Base-by-base conservation (phyloP, 2,797 vertebrate species). In the Ctenochaetus hawaiiensis region DNA sequence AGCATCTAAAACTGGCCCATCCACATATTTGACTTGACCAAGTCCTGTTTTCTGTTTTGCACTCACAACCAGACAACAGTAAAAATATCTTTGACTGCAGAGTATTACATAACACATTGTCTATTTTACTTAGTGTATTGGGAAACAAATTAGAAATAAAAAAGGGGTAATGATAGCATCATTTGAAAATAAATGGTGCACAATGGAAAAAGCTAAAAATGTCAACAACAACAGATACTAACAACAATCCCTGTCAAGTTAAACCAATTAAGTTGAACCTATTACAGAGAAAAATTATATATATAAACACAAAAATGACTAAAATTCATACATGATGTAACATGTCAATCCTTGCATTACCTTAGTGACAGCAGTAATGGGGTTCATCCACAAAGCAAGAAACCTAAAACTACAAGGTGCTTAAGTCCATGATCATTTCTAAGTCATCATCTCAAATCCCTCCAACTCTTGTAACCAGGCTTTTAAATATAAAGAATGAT, bases 141-240 rank as follows among this genome's bases (percentile, higher is more conserved):
- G 60, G 69, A 83, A 75, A 82, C 69, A 69, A 79, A 67, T n/a
- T n/a, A 26, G 47, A 34, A 34, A 80, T 20, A 74, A n/a, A 63
- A 80, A 41, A 57, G 57, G 17, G 8, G 44, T 76, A 82, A 80
- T 67, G 43, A 79, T n/a, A 73, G 74, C 2, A 9, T 45, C 39
- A 5, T 20, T 11, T 12, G 3, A 64, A 39, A 66, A 37, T 73
- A 43, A 0, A 62, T 22, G 37, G 44, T 34, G 20, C 16, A 17
- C 0, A 2, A 54, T 30, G 49, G 67, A 72, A 73, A 80, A 72
- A 30, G 22, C 47, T 58, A n/a, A 49, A 77, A 64, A n/a, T 8
- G 7, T 52, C 30, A 64, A 76, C 20, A 67, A 68, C 41, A 66
- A 41, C 39, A 41, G 8, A 41, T 41, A 9, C 48, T 30, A 1